Base-by-base conservation (phyloP, 2,888 invertebrate genomes). In the Aethes cnicana region DNA sequence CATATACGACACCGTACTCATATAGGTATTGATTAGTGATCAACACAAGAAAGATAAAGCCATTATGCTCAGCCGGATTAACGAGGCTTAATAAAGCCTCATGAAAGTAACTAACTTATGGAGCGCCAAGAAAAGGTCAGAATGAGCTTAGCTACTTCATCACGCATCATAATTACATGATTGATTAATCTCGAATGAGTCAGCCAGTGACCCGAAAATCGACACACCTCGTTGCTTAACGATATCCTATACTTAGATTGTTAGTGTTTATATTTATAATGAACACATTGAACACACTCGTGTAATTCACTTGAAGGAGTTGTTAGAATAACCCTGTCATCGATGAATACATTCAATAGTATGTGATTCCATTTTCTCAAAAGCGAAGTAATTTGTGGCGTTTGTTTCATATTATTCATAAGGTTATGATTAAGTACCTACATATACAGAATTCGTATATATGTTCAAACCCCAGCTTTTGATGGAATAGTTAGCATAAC, bases 151-250 rank as follows among this genome's bases (percentile, higher is more conserved):
- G n/a, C n/a, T n/a, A 39, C 26, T 39, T 46, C 46, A 46, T 52
- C 52, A 52, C 52, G 44, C 44, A 46, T 39, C 44, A 52, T 39
- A 46, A 46, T 52, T 52, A 52, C 46, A 39, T 39, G 44, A 52
- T 46, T 39, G 52, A 52, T 52, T 52, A 46, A 52, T 52, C 52
- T 39, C 25, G 36, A 44, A 52, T 18, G 50, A 46, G 37, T 46
- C 32, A 39, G 44, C 25, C 52, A 20, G 37, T 46, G 39, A 39
- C 37, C 52, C 52, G 25, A 46, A 37, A 46, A 46, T 26, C 20
- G 32, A 39, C 37, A 37, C 30, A 32, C 44, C 46, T 46, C 30
- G 44, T 37, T 46, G 52, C 20, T 30, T 44, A 17, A 8, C 8
- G 26, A 20, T 33, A 43, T 26, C 11, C 1, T 26, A 26, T 18